phyloP scores from a whole-genome alignment of 30 jellyfish, hydroid and myxozoan species.

The Hydra vulgaris region DNA sequence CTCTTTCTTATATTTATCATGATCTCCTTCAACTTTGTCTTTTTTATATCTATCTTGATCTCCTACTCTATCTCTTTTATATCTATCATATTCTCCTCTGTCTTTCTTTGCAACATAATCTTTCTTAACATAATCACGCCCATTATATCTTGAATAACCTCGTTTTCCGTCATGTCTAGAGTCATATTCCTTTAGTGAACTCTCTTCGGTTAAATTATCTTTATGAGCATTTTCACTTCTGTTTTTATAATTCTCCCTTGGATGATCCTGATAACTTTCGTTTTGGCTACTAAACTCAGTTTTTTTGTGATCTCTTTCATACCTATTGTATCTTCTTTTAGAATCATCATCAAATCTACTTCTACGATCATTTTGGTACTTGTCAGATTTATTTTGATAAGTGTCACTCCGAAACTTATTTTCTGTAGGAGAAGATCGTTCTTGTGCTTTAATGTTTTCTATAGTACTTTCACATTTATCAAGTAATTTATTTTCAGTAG shows the following conservation, averaged over 20 bases:
- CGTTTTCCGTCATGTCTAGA: slow-evolving; percentile 22
- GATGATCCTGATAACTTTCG: slow-evolving; percentile 1
- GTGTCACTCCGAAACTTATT: slow-evolving; percentile 21
- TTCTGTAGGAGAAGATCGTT: slow-evolving; percentile 27
- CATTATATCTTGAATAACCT: slow-evolving; percentile 19
- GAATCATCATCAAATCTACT: neutral
- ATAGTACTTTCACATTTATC: neutral
- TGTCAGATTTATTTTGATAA: neutral
- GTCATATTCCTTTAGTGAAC: slow-evolving; percentile 2
- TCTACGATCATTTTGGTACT: neutral
- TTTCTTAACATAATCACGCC: slow-evolving; percentile 27
- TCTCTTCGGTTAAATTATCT: neutral
- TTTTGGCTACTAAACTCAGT: neutral
- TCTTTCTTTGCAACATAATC: slow-evolving; percentile 3
- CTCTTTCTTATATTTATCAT: slow-evolving; percentile 21
- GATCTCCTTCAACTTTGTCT: slow-evolving; percentile 8
- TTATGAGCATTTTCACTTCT: slow-evolving; percentile 4
- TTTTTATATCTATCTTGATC: slow-evolving; percentile 7
- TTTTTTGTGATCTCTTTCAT: slow-evolving; percentile 1
- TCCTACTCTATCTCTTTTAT: slow-evolving; percentile 21
- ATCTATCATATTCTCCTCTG: slow-evolving; percentile 14
- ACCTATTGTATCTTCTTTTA: slow-evolving; percentile 9
- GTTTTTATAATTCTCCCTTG: neutral
- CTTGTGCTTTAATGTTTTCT: neutral
- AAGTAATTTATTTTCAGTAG: slow-evolving; percentile 37